Percentiles rank a stretch among this genome's conserved stretches.
phyloP scores from a whole-genome alignment of 2,888 invertebrate genomes.

The Mylabris sibirica region DNA sequence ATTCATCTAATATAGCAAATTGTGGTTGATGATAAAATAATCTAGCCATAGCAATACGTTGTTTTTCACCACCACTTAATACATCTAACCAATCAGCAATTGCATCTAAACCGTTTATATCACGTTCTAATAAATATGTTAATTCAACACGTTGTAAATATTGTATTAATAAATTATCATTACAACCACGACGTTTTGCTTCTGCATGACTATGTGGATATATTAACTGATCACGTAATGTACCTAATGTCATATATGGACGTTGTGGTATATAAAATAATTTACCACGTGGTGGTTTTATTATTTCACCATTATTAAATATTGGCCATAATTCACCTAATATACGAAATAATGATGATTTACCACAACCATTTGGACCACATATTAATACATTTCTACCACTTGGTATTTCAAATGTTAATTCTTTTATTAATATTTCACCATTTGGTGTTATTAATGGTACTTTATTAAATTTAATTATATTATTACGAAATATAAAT shows the following conservation, averaged over 20 bases:
- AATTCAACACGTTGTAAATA: constrained; percentile 86
- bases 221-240: constrained; percentile 87
- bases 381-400: constrained; percentile 98
- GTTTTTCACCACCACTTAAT: constrained; percentile 97
- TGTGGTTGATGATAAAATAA: constrained; percentile 97
- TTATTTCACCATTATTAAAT: constrained; percentile 85
- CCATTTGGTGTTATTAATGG: constrained; percentile 98
- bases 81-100: constrained; percentile 99
- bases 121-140: constrained; percentile 81
- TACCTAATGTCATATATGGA: constrained; percentile 98
- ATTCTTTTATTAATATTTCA: constrained; percentile 88
- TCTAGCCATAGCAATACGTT: constrained; percentile 97
- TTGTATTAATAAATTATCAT: constrained; percentile 78
- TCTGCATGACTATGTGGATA: constrained; percentile 93
- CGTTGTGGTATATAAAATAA: constrained; percentile 97
- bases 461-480: constrained; percentile 91
- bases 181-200: constrained; percentile 79
- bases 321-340: constrained; percentile 98
- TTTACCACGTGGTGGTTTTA: constrained; percentile 94
- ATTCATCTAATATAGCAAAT: constrained; percentile 98
- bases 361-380: constrained; percentile 98
- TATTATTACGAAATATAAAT: constrained; percentile 84
- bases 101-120: constrained; percentile 84
- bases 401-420: constrained; percentile 85
- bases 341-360: constrained; percentile 95